Evolutionary conservation across 2,797 vertebrate species (phyloP).

Genomic region (Eutrigla gurnardus): DNA sequence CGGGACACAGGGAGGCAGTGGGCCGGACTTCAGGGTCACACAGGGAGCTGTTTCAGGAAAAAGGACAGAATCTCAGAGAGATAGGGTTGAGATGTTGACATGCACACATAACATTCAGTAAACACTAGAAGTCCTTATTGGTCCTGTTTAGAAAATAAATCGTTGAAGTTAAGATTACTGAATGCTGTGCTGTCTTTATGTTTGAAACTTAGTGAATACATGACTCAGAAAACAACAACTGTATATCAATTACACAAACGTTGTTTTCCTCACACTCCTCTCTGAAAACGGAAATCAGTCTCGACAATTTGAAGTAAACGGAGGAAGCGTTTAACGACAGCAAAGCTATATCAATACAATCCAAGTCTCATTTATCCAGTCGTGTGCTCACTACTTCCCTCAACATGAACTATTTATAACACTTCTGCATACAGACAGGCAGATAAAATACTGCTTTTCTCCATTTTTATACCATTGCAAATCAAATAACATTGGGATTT

Average conservation of each 20-base stretch:
- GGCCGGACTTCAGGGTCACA: conserved; percentile 27
- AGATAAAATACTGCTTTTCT: neutral
- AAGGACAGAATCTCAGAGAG: conserved; percentile 32
- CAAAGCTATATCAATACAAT: neutral
- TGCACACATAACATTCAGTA: conserved; percentile 26
- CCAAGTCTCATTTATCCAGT: neutral
- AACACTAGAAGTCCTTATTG: conserved; percentile 10
- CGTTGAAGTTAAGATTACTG: neutral
- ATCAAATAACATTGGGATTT: neutral
- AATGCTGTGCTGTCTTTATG: neutral
- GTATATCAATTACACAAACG: neutral
- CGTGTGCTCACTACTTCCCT: too few species aligned
- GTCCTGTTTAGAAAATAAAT: neutral
- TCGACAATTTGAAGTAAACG: neutral
- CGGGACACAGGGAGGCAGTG: conserved; percentile 26
- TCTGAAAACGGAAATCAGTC: neutral
- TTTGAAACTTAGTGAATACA: neutral
- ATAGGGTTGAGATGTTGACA: conserved; percentile 53
- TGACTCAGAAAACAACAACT: neutral
- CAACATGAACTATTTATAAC: too few species aligned
- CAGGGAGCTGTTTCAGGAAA: conserved; percentile 37
- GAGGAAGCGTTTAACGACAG: neutral
- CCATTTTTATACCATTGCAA: neutral
- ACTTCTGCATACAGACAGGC: too few species aligned
- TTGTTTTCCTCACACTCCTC: too few species aligned